Percentiles rank a stretch among this genome's conserved stretches.
Evolutionary conservation across 1,140 invertebrate species (phyloP).

Genomic region (Panagrolaimus sp.): DNA sequence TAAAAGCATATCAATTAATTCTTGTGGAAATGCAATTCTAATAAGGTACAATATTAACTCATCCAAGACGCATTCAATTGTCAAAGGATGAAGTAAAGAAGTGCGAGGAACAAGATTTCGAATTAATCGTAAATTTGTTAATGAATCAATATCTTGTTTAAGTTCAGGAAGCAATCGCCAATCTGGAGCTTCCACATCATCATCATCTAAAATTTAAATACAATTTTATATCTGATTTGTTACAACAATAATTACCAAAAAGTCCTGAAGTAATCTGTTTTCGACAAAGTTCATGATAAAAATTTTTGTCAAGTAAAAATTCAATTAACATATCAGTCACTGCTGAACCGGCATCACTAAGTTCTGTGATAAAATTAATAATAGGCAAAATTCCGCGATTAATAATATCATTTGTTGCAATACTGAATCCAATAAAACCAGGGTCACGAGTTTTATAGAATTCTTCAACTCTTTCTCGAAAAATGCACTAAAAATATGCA

Average conservation of each 20-base stretch:
- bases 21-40: conserved; percentile 24
- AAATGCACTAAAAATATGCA: background rate
- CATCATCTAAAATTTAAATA: background rate
- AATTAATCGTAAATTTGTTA: background rate
- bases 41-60: conserved; percentile 18
- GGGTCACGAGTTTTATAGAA: background rate
- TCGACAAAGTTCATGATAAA: background rate
- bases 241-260: background rate
- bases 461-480: no score
- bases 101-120: background rate
- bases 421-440: background rate
- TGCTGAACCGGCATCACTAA: background rate
- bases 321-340: conserved; percentile 13
- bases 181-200: background rate
- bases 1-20: conserved; percentile 21
- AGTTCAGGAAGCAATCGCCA: background rate
- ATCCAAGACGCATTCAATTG: conserved; percentile 17
- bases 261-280: background rate
- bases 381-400: background rate
- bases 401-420: background rate
- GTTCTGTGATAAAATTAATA: background rate
- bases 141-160: background rate
- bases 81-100: background rate
- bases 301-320: conserved; percentile 1
- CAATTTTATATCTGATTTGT: background rate